Conservation (phyloP, 2,797 vertebrate species). For the Mormyrops attenuatus region DNA sequence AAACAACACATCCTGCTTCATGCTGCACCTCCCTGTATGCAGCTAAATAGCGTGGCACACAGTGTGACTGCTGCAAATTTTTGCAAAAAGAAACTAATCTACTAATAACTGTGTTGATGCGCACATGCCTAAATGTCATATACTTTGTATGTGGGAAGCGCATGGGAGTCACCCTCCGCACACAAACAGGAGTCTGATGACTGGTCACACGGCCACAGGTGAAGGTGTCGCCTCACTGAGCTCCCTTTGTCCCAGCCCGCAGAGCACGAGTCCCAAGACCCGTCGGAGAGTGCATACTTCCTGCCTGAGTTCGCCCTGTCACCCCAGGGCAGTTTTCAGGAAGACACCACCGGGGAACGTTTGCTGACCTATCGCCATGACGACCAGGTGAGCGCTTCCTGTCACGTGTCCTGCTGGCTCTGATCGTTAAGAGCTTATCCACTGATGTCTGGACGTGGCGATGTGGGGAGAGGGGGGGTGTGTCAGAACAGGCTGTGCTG, state of each 20-base stretch:
- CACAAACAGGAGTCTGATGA: neutral
- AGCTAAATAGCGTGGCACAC: neutral
- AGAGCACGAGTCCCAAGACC: neutral
- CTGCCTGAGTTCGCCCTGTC: constrained; percentile 73
- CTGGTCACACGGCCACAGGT: neutral
- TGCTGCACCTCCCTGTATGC: neutral
- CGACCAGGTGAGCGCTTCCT: constrained; percentile 61
- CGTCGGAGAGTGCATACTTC: constrained; percentile 59
- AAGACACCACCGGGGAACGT: constrained; percentile 68
- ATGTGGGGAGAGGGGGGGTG: neutral
- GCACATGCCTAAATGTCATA: neutral
- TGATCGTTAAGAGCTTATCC: neutral
- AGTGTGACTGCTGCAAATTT: neutral
- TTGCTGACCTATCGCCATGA: constrained; percentile 69
- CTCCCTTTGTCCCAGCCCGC: neutral
- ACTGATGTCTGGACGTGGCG: neutral
- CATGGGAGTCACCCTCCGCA: neutral
- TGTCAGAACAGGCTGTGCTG: neutral
- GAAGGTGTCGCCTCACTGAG: neutral
- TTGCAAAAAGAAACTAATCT: neutral
- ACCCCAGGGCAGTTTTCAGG: constrained; percentile 74
- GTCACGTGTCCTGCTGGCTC: neutral
- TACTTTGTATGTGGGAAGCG: neutral
- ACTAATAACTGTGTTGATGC: neutral
- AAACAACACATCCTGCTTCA: neutral